Percentiles rank a stretch among this genome's conserved stretches.
phyloP scores from a whole-genome alignment of 2,888 invertebrate genomes.

The Drosophila limbata region DNA sequence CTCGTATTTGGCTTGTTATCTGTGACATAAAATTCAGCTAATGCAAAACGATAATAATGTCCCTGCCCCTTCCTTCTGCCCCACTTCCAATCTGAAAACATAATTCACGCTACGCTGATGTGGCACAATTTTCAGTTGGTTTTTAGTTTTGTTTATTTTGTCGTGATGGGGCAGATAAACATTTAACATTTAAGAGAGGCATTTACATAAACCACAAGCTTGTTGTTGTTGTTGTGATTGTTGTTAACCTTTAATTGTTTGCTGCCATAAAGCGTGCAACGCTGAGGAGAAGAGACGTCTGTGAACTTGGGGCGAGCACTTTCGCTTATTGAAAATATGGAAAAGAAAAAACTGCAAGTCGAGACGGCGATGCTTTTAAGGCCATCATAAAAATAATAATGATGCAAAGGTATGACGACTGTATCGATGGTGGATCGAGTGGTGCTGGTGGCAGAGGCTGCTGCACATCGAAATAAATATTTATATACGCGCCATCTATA shows the following conservation, averaged over 20 bases:
- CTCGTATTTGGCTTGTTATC: slow-evolving; percentile 38
- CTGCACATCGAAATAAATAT: slow-evolving; percentile 79
- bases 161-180: slow-evolving; percentile 2
- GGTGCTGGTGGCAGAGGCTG: slow-evolving; percentile 40
- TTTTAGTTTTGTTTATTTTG: slow-evolving; percentile 22
- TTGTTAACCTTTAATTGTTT: slow-evolving; percentile 75
- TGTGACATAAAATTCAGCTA: slow-evolving; percentile 38
- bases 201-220: slow-evolving; percentile 26
- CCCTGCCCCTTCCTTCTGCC: not conserved
- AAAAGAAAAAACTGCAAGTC: slow-evolving; percentile 51
- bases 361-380: slow-evolving; percentile 75
- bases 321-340: slow-evolving; percentile 76
- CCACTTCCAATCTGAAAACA: slow-evolving; percentile 11
- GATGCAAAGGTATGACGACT: slow-evolving; percentile 75
- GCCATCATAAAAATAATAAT: slow-evolving; percentile 77
- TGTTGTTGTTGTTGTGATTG: not conserved
- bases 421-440: slow-evolving; percentile 6
- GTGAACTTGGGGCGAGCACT: slow-evolving; percentile 57
- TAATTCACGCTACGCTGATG: slow-evolving; percentile 32
- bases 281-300: slow-evolving; percentile 5
- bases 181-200: slow-evolving; percentile 34
- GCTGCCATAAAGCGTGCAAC: slow-evolving; percentile 34
- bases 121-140: slow-evolving; percentile 36
- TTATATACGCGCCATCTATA: slow-evolving; percentile 81
- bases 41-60: slow-evolving; percentile 31